These are phyloP conservation scores for Apodemia duryi DNA, from an alignment of 2,888 invertebrate genomes.

Conservation along the genomic window DNA sequence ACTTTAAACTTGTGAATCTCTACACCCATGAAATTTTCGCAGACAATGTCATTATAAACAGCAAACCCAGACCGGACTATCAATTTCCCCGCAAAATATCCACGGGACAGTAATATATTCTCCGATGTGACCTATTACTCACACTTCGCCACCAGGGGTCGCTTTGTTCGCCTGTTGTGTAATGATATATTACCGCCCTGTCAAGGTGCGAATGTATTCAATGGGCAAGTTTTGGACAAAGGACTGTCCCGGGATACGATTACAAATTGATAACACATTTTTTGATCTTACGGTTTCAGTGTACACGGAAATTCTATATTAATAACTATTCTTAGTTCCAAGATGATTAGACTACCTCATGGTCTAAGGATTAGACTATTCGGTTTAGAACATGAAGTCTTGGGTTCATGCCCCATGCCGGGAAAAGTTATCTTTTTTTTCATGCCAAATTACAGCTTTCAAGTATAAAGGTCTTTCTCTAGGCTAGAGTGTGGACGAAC, in stretches of 20 bases:
- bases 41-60: constrained; percentile 6
- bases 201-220: constrained; percentile 33
- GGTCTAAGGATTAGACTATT: too few relatives aligned
- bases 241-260: constrained; percentile 12
- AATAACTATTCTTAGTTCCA: not conserved
- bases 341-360: too few relatives aligned
- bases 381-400: too few relatives aligned
- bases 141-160: constrained; percentile 35
- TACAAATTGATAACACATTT: constrained; percentile 7
- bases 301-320: not conserved
- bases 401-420: too few relatives aligned
- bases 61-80: constrained; percentile 29
- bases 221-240: constrained; percentile 10
- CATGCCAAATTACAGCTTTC: too few relatives aligned
- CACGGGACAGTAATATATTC: constrained; percentile 37
- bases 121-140: constrained; percentile 35
- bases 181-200: constrained; percentile 35
- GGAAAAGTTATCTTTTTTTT: too few relatives aligned
- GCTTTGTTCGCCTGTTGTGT: constrained; percentile 32
- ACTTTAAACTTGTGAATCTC: not conserved
- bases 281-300: not conserved
- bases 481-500: too few relatives aligned
- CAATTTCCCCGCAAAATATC: constrained; percentile 34
- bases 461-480: too few relatives aligned
- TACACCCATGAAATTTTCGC: not conserved